Evolutionary conservation across 2,888 invertebrate genomes (phyloP), one percentile per base, ranked within the genome.

Genomic region (Flexamia atlantica): DNA sequence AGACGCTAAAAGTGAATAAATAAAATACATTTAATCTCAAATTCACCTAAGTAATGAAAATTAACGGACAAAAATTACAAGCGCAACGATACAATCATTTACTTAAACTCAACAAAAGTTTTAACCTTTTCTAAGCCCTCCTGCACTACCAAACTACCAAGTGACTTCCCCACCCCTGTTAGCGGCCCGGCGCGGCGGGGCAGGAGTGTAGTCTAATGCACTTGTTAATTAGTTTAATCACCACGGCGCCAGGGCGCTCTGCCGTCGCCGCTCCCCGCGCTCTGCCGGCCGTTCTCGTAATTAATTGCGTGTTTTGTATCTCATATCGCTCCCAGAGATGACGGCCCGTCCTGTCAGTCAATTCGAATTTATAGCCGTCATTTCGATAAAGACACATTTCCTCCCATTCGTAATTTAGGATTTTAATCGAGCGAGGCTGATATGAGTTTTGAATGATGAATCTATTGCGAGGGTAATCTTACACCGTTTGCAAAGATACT

Each of bases 161-260:
- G 12, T 17, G 2, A 4, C 46, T 46, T 17, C 46, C 12, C 68
- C 4, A 32, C 30, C 32, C 28, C 32, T 30, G 23, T 25, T 4
- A 5, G 20, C 2, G 20, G 70, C 3, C 30, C 7, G 2, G 70
- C 5, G n/a, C 14, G 53, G 53, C 5, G 4, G 20, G 14, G 53
- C 53, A 36, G 46, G 46, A 40, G 70, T 40, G 28, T 36, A 9
- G 7, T 46, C 76, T 76, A 50, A 76, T 76, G 76, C 76, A 76
- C 76, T 76, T 46, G 28, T 76, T 50, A 76, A 76, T 76, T 50
- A 42, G 76, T 76, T 76, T 76, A 76, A 76, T 76, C 46, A 76
- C 76, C 36, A 20, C 20, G 76, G 76, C 76, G 76, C 76, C 76
- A 76, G 46, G 25, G 46, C 42, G 76, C 76, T 76, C 76, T 76